Evolutionary conservation across 2,113 vertebrate genomes (phyloP).

Genomic region (Penelope pileata): DNA sequence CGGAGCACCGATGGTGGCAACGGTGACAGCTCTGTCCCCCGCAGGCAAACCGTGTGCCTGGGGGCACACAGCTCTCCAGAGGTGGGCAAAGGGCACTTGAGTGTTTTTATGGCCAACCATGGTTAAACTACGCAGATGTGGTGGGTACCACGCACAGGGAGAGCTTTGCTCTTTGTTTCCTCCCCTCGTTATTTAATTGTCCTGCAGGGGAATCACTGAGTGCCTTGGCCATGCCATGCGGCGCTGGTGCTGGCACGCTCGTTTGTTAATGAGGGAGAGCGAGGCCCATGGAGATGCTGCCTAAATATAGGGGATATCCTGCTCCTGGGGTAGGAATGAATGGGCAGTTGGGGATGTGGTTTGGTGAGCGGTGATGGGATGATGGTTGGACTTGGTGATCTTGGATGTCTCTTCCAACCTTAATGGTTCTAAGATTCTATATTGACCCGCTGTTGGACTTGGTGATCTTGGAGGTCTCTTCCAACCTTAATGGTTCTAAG

Average conservation of each 20-base stretch:
- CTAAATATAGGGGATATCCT: constrained; percentile 37
- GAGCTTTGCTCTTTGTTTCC: constrained; percentile 41
- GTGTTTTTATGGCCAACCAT: not conserved
- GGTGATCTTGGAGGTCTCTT: no score
- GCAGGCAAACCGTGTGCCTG: not conserved
- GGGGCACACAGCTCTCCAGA: rapidly evolving
- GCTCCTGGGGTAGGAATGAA: not conserved
- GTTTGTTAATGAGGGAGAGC: constrained; percentile 44
- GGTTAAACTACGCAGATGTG: rapidly evolving
- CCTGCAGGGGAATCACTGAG: not conserved
- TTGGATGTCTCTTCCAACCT: not conserved
- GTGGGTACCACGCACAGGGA: rapidly evolving
- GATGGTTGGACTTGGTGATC: no score
- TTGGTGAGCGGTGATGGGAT: no score
- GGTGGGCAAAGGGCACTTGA: not conserved
- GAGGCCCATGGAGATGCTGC: constrained; percentile 27
- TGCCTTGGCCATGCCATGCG: constrained; percentile 25
- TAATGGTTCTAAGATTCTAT: not conserved
- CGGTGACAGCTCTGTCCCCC: not conserved
- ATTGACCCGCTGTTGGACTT: no score
- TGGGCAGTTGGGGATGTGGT: no score
- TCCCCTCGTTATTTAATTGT: constrained; percentile 31
- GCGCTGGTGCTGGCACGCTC: constrained; percentile 47
- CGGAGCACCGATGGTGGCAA: rapidly evolving
- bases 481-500: not conserved